Evolutionary conservation across 2,888 invertebrate genomes (phyloP).

Genomic region (Stomorhina lunata): DNA sequence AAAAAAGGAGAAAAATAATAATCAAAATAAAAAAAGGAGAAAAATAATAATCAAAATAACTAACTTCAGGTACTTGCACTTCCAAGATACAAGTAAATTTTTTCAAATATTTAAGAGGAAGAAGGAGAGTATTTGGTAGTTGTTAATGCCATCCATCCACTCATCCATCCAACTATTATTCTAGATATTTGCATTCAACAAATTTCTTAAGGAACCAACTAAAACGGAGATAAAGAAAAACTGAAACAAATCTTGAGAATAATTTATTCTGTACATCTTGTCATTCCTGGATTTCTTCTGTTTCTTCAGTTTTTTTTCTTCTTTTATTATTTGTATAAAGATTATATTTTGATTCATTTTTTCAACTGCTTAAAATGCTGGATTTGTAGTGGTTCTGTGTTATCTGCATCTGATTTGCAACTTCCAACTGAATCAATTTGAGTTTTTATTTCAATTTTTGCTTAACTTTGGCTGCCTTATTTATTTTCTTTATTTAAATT

Average conservation of each 20-base stretch:
- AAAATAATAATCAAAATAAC: conserved; percentile 46
- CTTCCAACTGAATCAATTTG: conserved; percentile 27
- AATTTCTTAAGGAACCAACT: background rate
- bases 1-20: background rate
- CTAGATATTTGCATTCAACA: conserved; percentile 13
- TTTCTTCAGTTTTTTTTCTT: background rate
- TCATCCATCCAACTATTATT: background rate
- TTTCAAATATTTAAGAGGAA: too few relatives aligned
- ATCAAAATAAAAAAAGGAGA: background rate
- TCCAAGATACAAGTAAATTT: background rate
- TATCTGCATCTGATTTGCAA: background rate
- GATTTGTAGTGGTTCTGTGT: background rate
- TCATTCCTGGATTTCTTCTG: background rate
- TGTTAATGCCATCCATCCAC: background rate
- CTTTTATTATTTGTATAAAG: background rate
- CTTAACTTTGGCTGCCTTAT: background rate
- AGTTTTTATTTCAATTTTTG: background rate
- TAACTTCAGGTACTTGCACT: background rate
- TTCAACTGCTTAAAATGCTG: conserved; percentile 17
- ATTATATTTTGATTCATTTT: background rate
- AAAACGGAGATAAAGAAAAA: background rate
- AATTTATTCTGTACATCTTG: conserved; percentile 36
- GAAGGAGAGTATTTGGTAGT: background rate
- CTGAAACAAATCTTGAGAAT: conserved; percentile 22
- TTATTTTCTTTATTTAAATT: background rate